Evolutionary conservation across 2,113 vertebrate genomes (phyloP), one percentile per base, ranked within the genome.

Genomic region (Mus pahari): DNA sequence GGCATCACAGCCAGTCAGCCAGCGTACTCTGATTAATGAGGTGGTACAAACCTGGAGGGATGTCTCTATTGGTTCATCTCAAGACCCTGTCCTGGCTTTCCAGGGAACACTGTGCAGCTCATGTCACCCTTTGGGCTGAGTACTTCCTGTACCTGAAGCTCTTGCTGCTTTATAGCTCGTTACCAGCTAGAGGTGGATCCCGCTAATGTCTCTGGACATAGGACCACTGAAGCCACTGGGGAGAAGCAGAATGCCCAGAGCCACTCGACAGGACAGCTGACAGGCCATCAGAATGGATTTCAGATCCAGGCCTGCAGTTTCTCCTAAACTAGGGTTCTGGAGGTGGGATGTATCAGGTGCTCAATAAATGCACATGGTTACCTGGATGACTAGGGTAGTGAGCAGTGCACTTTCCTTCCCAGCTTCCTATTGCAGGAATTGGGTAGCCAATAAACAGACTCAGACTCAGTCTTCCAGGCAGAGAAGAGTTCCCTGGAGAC

Each of bases 1-100:
- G 83, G 92, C 90, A 92, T 95, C 92, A 33, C 88, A 90, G 93
- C 83, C 6, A 1, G 60, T 83, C 4, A 10, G 89, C 94, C 91
- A 58, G 74, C 84, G n/a, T 39, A 55, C 31, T 58, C 83, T 81
- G 75, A 94, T 92, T 84, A 91, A 94, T 50, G 84, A 93, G 75
- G 84, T 60, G 66, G 45, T 68, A 28, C 96, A 42, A 94, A 50
- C 42, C 89, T 73, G 82, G 78, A 86, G 83, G 94, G 62, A 42
- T 3, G 78, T 94, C 78, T 90, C 58, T 68, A 2, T 70, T 42
- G 48, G 82, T 86, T 45, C 42, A 84, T 89, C n/a, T 70, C 0
- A 2, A 75, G 88, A 82, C 75, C 73, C 91, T 94, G 74, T 73
- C 58, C 39, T 86, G 26, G 55, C 48, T 0, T 2, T 17, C 33